These are phyloP conservation scores for Malurus elegans DNA, from an alignment of 2,113 vertebrate species.

Conservation along the genomic window DNA sequence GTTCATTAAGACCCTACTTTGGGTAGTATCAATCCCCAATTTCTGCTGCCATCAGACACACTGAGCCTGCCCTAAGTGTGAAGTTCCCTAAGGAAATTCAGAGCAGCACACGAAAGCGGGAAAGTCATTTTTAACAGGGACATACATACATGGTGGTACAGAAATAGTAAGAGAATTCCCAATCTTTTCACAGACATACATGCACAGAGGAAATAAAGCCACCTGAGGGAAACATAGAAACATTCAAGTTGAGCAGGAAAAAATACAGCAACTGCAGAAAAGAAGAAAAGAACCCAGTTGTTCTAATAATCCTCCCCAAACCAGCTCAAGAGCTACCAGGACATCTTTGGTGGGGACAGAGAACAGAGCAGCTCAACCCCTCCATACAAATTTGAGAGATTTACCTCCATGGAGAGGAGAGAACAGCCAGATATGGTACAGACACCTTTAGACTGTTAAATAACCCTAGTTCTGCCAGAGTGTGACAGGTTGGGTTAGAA, in stretches of 20 bases:
- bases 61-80: background rate
- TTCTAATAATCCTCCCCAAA: background rate
- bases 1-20: background rate
- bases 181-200: constrained; percentile 29
- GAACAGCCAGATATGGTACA: background rate
- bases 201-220: constrained; percentile 25
- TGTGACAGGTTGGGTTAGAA: background rate
- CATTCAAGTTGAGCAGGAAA: background rate
- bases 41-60: background rate
- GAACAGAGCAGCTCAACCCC: background rate
- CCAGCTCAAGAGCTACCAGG: background rate
- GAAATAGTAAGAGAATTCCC: constrained; percentile 24
- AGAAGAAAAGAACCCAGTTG: background rate
- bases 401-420: background rate
- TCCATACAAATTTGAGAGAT: background rate
- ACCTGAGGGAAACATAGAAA: constrained; percentile 27
- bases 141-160: background rate
- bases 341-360: background rate
- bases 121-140: background rate
- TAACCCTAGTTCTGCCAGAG: background rate
- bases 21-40: background rate
- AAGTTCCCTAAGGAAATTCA: background rate
- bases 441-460: background rate
- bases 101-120: background rate
- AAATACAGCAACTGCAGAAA: background rate